phyloP scores from a whole-genome alignment of 2,113 vertebrate genomes.

The Pelecanoides urinatrix region DNA sequence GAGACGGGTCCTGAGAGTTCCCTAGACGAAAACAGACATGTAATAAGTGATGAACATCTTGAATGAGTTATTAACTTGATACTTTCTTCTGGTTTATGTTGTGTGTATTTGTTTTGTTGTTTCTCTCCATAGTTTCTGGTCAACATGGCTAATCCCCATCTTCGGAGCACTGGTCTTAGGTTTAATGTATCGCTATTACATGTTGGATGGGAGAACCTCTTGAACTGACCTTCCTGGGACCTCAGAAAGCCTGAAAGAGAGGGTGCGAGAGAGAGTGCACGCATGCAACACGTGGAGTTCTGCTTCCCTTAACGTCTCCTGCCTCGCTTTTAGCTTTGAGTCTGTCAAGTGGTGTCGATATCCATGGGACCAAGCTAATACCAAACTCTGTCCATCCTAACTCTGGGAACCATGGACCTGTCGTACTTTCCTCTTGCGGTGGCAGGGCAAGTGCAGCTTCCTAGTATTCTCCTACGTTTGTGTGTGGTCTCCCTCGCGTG shows the following conservation, averaged over 20 bases:
- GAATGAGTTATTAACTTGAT: not conserved
- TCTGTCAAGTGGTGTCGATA: not conserved
- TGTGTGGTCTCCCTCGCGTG: not conserved
- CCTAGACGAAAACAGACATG: not conserved
- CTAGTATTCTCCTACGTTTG: not conserved
- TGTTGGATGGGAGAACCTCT: conserved; percentile 81
- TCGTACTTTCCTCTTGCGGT: not conserved
- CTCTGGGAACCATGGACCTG: not conserved
- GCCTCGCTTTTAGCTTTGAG: not conserved
- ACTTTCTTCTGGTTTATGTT: not conserved
- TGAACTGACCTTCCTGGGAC: conserved; percentile 51
- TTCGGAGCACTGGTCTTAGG: conserved; percentile 78
- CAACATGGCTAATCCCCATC: conserved; percentile 86
- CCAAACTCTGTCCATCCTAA: not conserved
- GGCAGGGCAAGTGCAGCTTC: not conserved
- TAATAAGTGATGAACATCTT: not conserved
- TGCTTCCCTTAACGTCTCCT: not conserved
- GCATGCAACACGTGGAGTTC: not conserved
- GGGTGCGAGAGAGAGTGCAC: not conserved
- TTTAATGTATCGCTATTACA: conserved; percentile 88
- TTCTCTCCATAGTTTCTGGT: conserved; percentile 78
- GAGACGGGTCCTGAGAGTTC: not conserved
- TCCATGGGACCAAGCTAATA: conserved; percentile 21
- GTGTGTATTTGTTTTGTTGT: not conserved
- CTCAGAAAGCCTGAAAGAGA: conserved; percentile 12